Evolutionary conservation across 2,113 vertebrate genomes (phyloP).

Genomic region (Cettia cetti): DNA sequence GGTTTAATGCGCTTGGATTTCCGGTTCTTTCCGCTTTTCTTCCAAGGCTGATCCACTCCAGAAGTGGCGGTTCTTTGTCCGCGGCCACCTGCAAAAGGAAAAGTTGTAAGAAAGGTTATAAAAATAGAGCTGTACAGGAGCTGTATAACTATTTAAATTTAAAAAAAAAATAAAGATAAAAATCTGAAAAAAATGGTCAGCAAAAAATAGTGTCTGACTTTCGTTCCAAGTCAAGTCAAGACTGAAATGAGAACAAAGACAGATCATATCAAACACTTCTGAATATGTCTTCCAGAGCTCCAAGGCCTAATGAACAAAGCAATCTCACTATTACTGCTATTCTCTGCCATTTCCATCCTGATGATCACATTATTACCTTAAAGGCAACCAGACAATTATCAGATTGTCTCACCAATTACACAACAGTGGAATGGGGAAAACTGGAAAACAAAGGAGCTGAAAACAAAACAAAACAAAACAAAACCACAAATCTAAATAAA

Average conservation of each 20-base stretch:
- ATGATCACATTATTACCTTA: background rate
- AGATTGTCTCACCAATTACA: background rate
- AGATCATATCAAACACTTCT: background rate
- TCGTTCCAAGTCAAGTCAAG: background rate
- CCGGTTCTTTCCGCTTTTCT: conserved; percentile 77
- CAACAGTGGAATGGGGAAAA: background rate
- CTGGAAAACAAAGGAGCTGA: background rate
- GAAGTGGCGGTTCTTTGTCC: conserved; percentile 49
- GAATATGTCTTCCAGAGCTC: background rate
- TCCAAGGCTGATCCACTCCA: conserved; percentile 65
- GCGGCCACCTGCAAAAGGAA: conserved; percentile 27
- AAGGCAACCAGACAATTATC: background rate
- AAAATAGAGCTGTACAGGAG: background rate
- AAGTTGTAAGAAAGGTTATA: background rate
- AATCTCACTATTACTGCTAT: background rate
- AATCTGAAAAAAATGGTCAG: background rate
- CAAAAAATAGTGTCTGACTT: background rate
- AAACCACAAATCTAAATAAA: background rate
- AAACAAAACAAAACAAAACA: background rate
- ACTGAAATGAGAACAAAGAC: background rate
- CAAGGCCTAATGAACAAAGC: background rate
- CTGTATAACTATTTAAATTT: background rate
- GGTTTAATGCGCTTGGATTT: conserved; percentile 85
- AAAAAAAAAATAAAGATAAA: background rate
- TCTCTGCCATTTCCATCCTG: background rate